Evolutionary conservation across 2,888 invertebrate genomes (phyloP).

Genomic region (Andrena haemorrhoa): DNA sequence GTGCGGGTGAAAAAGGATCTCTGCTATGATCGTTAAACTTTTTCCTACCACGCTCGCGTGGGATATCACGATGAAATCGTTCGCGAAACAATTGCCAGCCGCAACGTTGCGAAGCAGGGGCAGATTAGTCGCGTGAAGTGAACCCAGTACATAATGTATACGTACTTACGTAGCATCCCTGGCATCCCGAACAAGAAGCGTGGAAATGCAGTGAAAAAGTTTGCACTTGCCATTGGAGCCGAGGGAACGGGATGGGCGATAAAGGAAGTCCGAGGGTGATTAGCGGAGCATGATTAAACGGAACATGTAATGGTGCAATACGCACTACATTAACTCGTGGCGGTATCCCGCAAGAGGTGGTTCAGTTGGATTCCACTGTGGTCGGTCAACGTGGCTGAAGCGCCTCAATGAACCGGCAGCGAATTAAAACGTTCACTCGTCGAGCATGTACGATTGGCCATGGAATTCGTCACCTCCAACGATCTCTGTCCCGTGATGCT

Average conservation of each 20-base stretch:
- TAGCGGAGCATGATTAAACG: constrained; percentile 76
- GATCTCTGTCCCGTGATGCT: constrained; percentile 13
- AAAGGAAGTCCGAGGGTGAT: constrained; percentile 67
- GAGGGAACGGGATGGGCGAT: constrained; percentile 58
- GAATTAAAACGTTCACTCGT: constrained; percentile 66
- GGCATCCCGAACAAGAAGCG: neutral
- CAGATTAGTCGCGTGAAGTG: constrained; percentile 32
- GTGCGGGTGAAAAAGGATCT: constrained; percentile 3
- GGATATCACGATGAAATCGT: constrained; percentile 75
- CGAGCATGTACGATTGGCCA: constrained; percentile 38
- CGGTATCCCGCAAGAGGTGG: constrained; percentile 77
- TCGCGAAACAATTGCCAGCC: neutral
- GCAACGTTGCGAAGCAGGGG: constrained; percentile 27
- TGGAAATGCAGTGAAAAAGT: neutral
- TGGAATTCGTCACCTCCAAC: constrained; percentile 62
- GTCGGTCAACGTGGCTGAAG: constrained; percentile 68
- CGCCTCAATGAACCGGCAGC: constrained; percentile 62
- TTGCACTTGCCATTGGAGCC: constrained; percentile 20
- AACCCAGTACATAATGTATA: constrained; percentile 21
- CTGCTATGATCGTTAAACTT: constrained; percentile 67
- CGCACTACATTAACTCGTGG: constrained; percentile 73
- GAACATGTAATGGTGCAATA: constrained; percentile 77
- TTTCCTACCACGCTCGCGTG: constrained; percentile 58
- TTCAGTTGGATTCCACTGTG: constrained; percentile 77
- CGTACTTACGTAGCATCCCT: too few relatives aligned